These are phyloP conservation scores for Palythoa heliodiscus DNA, from an alignment of 92 coral and sea anemone species.

Conservation along the genomic window DNA sequence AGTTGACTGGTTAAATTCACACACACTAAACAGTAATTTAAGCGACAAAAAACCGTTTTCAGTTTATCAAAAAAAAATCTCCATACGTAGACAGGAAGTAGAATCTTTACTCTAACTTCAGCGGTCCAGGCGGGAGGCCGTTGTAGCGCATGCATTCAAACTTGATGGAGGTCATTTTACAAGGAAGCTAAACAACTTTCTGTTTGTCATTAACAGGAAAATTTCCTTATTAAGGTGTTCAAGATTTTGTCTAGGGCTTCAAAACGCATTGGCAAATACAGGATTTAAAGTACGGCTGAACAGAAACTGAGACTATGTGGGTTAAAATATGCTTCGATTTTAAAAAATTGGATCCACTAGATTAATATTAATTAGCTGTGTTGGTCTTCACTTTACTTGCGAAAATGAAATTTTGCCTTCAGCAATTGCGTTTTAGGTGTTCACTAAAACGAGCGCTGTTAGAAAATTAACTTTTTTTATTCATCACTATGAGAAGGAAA, in stretches of 20 bases:
- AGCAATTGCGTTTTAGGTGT: not conserved
- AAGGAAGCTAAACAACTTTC: not conserved
- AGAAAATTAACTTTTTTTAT: not conserved
- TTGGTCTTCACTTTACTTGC: not conserved
- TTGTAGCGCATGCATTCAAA: not conserved
- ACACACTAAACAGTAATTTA: not conserved
- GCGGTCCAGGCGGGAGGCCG: not conserved
- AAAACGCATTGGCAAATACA: not conserved
- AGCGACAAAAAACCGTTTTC: not conserved
- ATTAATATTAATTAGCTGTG: not conserved
- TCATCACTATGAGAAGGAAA: no score
- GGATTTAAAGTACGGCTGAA: not conserved
- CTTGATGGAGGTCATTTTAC: conserved; percentile 9
- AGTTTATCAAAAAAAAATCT: not conserved
- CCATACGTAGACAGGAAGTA: not conserved
- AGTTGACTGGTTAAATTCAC: no score
- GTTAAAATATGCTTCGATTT: not conserved
- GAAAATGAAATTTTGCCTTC: not conserved
- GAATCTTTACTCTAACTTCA: not conserved
- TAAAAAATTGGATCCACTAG: not conserved
- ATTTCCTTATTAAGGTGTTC: not conserved
- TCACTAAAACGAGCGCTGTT: not conserved
- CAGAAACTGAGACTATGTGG: not conserved
- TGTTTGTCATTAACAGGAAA: not conserved
- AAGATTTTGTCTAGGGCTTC: not conserved